phyloP scores from a whole-genome alignment of 2,888 invertebrate genomes.

The Cantharis rustica region DNA sequence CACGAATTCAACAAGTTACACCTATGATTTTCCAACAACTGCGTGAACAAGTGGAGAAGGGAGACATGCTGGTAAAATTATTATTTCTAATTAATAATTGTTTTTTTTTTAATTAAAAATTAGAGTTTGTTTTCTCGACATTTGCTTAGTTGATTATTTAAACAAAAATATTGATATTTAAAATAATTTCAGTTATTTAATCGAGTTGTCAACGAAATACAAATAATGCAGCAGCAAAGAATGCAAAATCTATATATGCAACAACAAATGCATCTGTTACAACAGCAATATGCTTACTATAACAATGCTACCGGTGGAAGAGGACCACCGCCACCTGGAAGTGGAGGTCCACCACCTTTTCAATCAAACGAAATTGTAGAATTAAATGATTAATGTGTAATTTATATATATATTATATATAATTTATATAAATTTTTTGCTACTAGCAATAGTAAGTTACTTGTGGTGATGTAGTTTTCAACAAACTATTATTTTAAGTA shows the following conservation, averaged over 20 bases:
- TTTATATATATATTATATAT: neutral
- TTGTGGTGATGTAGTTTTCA: neutral
- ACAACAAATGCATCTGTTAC: conserved; percentile 19
- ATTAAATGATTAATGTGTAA: conserved; percentile 12
- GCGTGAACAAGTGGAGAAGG: conserved; percentile 61
- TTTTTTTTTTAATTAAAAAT: too few species aligned
- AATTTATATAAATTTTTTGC: neutral
- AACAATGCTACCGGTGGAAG: neutral
- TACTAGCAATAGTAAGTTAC: neutral
- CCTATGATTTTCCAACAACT: conserved; percentile 62
- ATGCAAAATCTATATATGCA: conserved; percentile 24
- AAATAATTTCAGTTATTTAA: conserved; percentile 41
- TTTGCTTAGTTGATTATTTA: neutral
- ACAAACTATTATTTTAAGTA: neutral
- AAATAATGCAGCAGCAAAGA: conserved; percentile 40
- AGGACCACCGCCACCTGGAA: neutral
- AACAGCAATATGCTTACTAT: neutral
- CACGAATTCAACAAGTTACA: conserved; percentile 65
- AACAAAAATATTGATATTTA: neutral
- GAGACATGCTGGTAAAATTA: conserved; percentile 38
- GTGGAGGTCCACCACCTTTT: neutral
- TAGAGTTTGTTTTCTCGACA: too few species aligned
- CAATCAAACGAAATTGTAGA: conserved; percentile 15
- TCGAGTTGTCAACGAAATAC: conserved; percentile 45
- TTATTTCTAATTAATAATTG: neutral